Evolutionary conservation across 1,140 invertebrate genomes (phyloP).

Genomic region (Theocolax elegans): DNA sequence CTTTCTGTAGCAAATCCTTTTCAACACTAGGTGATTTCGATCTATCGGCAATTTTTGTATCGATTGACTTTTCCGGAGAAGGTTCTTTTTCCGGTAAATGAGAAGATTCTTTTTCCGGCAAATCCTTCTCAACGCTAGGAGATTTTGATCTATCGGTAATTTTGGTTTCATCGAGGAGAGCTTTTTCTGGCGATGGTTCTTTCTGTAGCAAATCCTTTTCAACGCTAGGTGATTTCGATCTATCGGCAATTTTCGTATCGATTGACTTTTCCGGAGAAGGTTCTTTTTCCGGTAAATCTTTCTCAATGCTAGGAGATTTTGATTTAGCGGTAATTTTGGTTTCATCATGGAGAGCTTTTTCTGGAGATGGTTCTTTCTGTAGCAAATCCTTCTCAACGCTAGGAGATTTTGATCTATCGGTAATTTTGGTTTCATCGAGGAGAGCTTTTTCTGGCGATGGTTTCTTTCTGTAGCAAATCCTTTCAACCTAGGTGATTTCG

Average conservation of each 20-base stretch:
- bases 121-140: slow-evolving; percentile 14
- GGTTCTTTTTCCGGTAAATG: not conserved
- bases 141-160: slow-evolving; percentile 20
- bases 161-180: not conserved
- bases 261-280: not conserved
- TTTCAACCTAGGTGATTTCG: slow-evolving; percentile 23
- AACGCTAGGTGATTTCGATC: slow-evolving; percentile 36
- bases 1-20: not conserved
- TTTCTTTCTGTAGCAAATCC: slow-evolving; percentile 20
- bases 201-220: slow-evolving; percentile 11
- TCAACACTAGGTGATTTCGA: not conserved
- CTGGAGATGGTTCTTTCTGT: not conserved
- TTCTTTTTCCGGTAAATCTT: not conserved
- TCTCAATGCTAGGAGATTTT: not conserved
- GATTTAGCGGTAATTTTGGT: not conserved
- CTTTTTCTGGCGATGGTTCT: not conserved
- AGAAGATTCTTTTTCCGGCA: not conserved
- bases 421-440: not conserved
- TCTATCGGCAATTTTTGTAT: slow-evolving; percentile 26
- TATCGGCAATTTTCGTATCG: not conserved
- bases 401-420: not conserved
- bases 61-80: not conserved
- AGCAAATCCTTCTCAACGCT: not conserved
- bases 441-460: not conserved
- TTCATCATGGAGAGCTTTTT: not conserved